A percentile compares a stretch with the other conserved stretches of the same genome.
Evolutionary conservation across 1,140 invertebrate species (phyloP).

Genomic region (Papilio machaon): DNA sequence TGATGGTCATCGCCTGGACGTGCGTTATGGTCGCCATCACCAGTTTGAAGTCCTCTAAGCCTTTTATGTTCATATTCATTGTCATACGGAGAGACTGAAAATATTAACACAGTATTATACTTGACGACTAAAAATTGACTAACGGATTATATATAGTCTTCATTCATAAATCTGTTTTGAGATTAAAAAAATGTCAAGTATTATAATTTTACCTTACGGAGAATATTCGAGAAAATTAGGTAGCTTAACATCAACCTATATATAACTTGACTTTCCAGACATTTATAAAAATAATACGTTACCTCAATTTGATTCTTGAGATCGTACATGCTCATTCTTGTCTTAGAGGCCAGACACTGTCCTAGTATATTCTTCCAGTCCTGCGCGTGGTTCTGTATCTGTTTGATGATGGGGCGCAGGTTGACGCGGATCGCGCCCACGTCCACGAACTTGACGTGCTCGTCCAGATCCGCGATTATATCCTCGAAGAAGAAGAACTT

Average conservation of each 20-base stretch:
- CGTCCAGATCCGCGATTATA: constrained; percentile 87
- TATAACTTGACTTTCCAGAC: constrained; percentile 3
- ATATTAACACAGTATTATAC: not conserved
- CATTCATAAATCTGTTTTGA: too few relatives aligned
- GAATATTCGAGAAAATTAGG: too few relatives aligned
- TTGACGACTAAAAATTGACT: not conserved
- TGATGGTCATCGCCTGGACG: constrained; percentile 88
- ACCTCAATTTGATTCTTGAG: constrained; percentile 84
- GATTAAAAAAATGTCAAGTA: too few relatives aligned
- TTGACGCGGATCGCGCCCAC: constrained; percentile 87
- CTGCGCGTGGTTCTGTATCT: constrained; percentile 85
- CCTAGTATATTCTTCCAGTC: constrained; percentile 89
- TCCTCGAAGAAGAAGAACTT: constrained; percentile 92
- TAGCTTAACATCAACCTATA: not conserved
- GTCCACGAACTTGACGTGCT: constrained; percentile 83
- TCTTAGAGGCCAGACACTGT: constrained; percentile 83
- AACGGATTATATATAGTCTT: too few relatives aligned
- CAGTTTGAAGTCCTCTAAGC: constrained; percentile 91
- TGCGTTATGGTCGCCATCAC: constrained; percentile 91
- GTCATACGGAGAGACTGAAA: constrained; percentile 82
- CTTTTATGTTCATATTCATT: constrained; percentile 87
- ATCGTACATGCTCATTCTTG: constrained; percentile 84
- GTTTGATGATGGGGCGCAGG: constrained; percentile 84
- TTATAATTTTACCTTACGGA: too few relatives aligned
- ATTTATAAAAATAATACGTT: constrained; percentile 41